These are phyloP conservation scores for Ochotona princeps DNA, from an alignment of 2,113 vertebrate genomes.

Conservation along the genomic window DNA sequence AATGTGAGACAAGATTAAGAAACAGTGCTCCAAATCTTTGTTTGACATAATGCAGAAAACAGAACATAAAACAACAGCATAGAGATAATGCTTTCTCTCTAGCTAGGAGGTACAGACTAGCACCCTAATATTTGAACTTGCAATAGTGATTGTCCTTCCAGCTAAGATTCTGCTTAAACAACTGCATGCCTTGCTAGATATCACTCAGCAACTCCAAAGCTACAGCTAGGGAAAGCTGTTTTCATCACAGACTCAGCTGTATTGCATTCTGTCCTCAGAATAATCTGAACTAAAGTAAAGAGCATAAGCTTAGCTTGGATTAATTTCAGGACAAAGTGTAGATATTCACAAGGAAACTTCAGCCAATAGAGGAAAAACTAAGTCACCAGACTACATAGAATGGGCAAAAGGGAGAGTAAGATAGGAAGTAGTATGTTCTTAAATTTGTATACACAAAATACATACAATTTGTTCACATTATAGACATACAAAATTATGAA, in stretches of 20 bases:
- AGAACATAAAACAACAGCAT: not conserved
- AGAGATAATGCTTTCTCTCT: not conserved
- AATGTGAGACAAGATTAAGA: not conserved
- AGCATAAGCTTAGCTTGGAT: not conserved
- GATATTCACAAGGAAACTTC: not conserved
- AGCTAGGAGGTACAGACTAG: not conserved
- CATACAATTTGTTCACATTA: no score
- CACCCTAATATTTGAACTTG: conserved; percentile 30
- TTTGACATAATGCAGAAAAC: not conserved
- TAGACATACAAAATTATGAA: no score
- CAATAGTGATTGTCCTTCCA: not conserved
- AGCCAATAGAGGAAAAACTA: not conserved
- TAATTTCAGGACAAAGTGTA: conserved; percentile 11
- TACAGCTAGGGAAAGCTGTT: not conserved
- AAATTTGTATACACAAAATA: no score
- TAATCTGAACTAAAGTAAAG: not conserved
- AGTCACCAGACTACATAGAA: not conserved
- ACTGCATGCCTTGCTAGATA: not conserved
- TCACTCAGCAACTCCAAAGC: not conserved
- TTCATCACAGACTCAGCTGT: not conserved
- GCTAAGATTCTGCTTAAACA: not conserved
- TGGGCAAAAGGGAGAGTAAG: no score
- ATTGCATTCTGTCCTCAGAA: not conserved
- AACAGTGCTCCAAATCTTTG: not conserved
- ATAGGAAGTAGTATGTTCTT: no score